phyloP scores from a whole-genome alignment of 1,140 invertebrate species.

The Scaptomyza graminum region DNA sequence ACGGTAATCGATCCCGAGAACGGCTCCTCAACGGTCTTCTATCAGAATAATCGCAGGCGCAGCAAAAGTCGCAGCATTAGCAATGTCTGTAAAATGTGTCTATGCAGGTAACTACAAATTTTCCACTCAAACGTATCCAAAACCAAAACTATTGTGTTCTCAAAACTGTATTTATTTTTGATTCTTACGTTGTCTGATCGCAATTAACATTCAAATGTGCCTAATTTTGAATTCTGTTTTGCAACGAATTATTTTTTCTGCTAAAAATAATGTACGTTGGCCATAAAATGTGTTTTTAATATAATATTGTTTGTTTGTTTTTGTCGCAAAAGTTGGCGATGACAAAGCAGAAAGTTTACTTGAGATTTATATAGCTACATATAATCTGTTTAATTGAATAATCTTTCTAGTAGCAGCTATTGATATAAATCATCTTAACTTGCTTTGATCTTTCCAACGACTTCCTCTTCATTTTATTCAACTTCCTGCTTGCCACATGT shows the following conservation, averaged over 20 bases:
- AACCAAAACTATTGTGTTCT: constrained; percentile 5
- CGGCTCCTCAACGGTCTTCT: constrained; percentile 77
- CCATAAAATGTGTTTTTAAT: neutral
- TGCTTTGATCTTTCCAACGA: neutral
- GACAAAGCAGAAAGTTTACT: no score
- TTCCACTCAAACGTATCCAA: constrained; percentile 2
- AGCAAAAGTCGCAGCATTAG: constrained; percentile 75
- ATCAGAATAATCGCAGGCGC: constrained; percentile 77
- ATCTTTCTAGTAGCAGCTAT: no score
- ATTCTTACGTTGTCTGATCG: constrained; percentile 19
- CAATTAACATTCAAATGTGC: constrained; percentile 9
- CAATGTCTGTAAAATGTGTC: constrained; percentile 77
- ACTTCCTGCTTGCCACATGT: constrained; percentile 9
- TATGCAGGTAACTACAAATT: constrained; percentile 65
- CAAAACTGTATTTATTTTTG: constrained; percentile 25
- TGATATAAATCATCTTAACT: neutral
- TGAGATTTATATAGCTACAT: no score
- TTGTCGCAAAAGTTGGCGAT: neutral
- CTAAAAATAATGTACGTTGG: no score
- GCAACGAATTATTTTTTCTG: neutral
- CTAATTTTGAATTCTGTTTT: neutral
- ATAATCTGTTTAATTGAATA: no score
- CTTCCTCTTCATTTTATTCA: neutral
- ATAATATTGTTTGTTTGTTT: neutral
- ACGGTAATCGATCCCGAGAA: constrained; percentile 75